Evolutionary conservation across 2,113 vertebrate genomes (phyloP).

Genomic region (Gallinago paraguaiae): DNA sequence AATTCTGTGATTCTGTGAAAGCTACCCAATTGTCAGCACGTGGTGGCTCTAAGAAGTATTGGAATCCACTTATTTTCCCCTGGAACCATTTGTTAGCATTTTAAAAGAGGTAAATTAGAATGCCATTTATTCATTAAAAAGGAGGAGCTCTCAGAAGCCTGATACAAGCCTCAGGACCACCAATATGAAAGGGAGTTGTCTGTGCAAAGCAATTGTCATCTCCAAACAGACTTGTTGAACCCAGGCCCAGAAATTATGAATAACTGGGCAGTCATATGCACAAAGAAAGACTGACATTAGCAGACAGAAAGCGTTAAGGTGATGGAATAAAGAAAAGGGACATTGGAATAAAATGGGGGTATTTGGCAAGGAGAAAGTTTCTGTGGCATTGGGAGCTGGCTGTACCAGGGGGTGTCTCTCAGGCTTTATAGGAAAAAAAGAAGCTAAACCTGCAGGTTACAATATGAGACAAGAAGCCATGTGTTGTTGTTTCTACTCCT

Average conservation of each 20-base stretch:
- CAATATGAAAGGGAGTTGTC: not conserved
- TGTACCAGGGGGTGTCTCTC: not conserved
- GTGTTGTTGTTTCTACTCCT: not conserved
- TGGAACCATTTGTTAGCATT: not conserved
- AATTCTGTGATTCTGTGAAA: too few relatives aligned
- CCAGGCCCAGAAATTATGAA: conserved; percentile 8
- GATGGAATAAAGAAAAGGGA: not conserved
- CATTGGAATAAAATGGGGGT: not conserved
- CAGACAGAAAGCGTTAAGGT: not conserved
- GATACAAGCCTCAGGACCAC: not conserved
- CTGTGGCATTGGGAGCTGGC: not conserved
- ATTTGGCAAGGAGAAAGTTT: not conserved
- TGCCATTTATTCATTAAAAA: not conserved
- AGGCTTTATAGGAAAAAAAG: not conserved
- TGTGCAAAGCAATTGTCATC: not conserved
- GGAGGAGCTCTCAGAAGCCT: not conserved
- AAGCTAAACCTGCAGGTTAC: not conserved
- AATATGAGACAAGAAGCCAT: not conserved
- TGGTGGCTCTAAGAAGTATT: not conserved
- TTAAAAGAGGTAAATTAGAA: not conserved
- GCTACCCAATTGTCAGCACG: not conserved
- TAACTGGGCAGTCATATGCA: not conserved
- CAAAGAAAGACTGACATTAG: not conserved
- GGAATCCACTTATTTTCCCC: not conserved
- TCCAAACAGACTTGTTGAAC: conserved; percentile 4